phyloP scores from a whole-genome alignment of 2,888 invertebrate genomes.

The Melieria crassipennis region DNA sequence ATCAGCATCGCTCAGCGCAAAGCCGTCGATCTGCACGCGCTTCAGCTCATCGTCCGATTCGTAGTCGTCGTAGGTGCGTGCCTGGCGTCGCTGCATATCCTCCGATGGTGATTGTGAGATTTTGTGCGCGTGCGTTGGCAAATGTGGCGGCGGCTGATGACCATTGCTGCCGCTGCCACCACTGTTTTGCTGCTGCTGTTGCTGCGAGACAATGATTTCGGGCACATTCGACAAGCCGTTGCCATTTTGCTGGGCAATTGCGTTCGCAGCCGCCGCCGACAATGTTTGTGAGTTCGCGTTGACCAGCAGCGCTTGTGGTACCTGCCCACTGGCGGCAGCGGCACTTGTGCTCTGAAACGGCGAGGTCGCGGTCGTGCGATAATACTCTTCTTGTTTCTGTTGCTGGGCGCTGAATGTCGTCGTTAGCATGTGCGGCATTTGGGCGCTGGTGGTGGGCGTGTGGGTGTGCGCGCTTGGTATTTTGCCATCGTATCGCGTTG shows the following conservation, averaged over 20 bases:
- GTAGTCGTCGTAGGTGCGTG: conserved; percentile 76
- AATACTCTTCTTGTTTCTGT: conserved; percentile 66
- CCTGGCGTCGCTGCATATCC: conserved; percentile 68
- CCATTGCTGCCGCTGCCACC: conserved; percentile 28
- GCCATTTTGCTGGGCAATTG: conserved; percentile 39
- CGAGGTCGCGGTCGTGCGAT: conserved; percentile 70
- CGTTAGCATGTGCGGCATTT: conserved; percentile 25
- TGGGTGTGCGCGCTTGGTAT: conserved; percentile 44
- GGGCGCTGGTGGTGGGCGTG: conserved; percentile 37
- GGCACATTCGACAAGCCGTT: conserved; percentile 52
- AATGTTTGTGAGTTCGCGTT: conserved; percentile 35
- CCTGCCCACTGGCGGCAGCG: conserved; percentile 21
- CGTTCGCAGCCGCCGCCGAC: conserved; percentile 41
- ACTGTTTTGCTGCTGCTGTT: conserved; percentile 40
- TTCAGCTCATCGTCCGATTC: conserved; percentile 92
- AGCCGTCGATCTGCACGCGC: conserved; percentile 76
- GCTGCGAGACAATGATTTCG: conserved; percentile 61
- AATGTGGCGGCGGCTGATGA: conserved; percentile 1
- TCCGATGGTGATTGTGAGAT: conserved; percentile 48
- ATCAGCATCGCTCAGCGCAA: conserved; percentile 75
- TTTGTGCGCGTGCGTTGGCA: background rate
- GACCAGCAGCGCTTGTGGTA: conserved; percentile 9
- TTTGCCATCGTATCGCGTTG: conserved; percentile 60
- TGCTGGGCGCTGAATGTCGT: conserved; percentile 30
- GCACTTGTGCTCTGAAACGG: conserved; percentile 67